These are phyloP conservation scores for Psilopogon haemacephalus DNA, from an alignment of 2,113 vertebrate species.

Conservation along the genomic window DNA sequence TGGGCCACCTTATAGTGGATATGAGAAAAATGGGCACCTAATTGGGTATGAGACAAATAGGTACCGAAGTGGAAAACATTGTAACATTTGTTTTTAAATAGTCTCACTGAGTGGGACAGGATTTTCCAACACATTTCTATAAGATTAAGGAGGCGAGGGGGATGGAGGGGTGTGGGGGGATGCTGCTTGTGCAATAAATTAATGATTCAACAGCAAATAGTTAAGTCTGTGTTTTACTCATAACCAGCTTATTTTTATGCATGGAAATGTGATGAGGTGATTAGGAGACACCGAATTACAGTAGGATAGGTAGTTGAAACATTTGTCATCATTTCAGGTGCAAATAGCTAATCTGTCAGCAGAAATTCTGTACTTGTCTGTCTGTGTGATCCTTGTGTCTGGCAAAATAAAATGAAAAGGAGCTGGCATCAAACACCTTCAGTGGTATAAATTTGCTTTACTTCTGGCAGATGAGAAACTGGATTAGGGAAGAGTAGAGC, in stretches of 20 bases:
- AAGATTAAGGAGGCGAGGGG: too few species aligned
- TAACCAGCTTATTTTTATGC: background rate
- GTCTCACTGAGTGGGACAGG: background rate
- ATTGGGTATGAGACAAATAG: background rate
- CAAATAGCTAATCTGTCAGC: background rate
- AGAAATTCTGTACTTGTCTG: background rate
- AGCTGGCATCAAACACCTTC: background rate
- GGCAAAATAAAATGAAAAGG: background rate
- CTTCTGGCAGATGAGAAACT: background rate
- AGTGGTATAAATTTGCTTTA: background rate
- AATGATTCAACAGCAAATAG: background rate
- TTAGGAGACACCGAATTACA: background rate
- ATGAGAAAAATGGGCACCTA: background rate
- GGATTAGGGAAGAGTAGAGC: background rate
- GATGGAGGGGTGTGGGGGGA: too few species aligned
- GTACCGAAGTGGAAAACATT: background rate
- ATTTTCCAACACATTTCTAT: background rate
- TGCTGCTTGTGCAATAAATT: too few species aligned
- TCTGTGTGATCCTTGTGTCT: background rate
- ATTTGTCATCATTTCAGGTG: background rate
- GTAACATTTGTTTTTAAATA: background rate
- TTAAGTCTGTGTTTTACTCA: background rate
- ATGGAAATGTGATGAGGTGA: background rate
- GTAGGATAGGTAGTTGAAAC: background rate
- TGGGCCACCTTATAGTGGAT: background rate